phyloP scores from a whole-genome alignment of 2,888 invertebrate species.

The Troides helena region DNA sequence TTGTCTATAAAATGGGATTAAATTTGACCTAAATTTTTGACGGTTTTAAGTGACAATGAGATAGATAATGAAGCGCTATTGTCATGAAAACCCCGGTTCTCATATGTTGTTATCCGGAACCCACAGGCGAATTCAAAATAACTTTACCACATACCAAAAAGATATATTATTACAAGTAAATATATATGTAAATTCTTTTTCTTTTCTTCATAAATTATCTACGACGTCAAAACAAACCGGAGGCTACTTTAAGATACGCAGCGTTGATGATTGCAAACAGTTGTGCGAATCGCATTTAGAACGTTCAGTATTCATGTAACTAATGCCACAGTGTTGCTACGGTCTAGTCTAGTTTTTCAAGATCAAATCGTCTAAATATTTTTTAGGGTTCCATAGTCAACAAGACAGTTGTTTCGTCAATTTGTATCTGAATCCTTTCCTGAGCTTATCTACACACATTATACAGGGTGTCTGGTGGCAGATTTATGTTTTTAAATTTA shows the following conservation, averaged over 20 bases:
- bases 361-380: background rate
- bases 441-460: too few species aligned
- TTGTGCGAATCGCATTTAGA: slow-evolving; percentile 26
- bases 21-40: background rate
- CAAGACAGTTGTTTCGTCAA: background rate
- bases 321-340: slow-evolving; percentile 22
- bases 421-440: too few species aligned
- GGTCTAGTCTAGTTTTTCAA: slow-evolving; percentile 4
- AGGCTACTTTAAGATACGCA: slow-evolving; percentile 15
- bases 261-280: slow-evolving; percentile 29
- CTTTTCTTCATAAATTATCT: slow-evolving; percentile 18
- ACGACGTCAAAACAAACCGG: slow-evolving; percentile 22
- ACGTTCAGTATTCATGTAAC: slow-evolving; percentile 17
- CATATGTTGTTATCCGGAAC: background rate
- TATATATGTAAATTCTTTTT: slow-evolving; percentile 3
- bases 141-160: background rate
- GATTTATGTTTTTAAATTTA: too few species aligned
- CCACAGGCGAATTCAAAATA: background rate
- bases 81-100: background rate
- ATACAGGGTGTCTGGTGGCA: too few species aligned
- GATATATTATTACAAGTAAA: background rate
- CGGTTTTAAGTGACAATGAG: background rate
- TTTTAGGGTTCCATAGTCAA: background rate
- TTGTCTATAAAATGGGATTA: too few species aligned
- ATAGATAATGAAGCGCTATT: background rate